Evolutionary conservation across 53 echinoderm and acorn worm genomes (phyloP).

Genomic region (Luidia sarsii): DNA sequence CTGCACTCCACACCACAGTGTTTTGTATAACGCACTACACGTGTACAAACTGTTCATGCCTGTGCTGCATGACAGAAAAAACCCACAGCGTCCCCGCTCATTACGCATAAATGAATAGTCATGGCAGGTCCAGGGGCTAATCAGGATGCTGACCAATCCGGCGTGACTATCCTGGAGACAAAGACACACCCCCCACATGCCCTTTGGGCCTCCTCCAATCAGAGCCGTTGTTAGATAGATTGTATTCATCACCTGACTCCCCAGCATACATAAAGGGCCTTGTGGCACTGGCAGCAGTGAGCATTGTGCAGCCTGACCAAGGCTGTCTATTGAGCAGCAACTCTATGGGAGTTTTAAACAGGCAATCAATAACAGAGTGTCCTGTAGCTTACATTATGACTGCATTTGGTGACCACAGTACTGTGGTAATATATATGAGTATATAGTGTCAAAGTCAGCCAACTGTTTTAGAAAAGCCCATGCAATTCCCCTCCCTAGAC

Average conservation of each 20-base stretch:
- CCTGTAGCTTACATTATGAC: no score
- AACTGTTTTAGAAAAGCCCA: no score
- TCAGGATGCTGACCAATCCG: slow-evolving; percentile 13
- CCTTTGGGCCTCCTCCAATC: slow-evolving; percentile 22
- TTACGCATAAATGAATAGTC: not conserved
- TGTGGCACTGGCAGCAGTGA: no score
- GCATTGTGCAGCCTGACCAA: not conserved
- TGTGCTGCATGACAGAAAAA: slow-evolving; percentile 42
- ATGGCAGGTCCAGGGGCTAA: not conserved
- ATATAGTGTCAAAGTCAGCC: no score
- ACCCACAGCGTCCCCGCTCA: not conserved
- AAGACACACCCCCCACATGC: slow-evolving; percentile 48
- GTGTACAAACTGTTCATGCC: not conserved
- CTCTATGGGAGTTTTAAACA: no score
- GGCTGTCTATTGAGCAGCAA: no score
- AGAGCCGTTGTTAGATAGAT: slow-evolving; percentile 12
- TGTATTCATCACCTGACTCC: slow-evolving; percentile 6
- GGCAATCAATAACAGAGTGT: no score
- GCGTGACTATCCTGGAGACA: not conserved
- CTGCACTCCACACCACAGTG: not conserved
- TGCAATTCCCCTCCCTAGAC: no score
- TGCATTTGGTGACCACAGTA: no score
- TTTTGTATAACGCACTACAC: not conserved
- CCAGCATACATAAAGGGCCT: no score
- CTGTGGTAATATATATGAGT: no score